A percentile compares a stretch with the other conserved stretches of the same genome.
These are phyloP conservation scores for Fragum sueziense DNA, from an alignment of 2,888 invertebrate species.

Conservation along the genomic window DNA sequence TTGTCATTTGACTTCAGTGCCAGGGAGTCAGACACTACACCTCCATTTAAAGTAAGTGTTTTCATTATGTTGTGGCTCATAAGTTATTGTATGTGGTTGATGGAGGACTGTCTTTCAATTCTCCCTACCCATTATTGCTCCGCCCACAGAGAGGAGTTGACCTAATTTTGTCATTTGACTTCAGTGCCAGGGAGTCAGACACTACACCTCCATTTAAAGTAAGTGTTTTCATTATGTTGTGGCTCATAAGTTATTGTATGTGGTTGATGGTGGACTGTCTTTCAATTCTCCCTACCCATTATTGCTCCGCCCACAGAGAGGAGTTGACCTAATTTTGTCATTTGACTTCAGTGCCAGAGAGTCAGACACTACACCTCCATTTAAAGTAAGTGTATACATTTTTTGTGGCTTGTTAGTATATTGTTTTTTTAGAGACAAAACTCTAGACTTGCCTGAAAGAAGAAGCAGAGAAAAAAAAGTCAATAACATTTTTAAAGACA, in stretches of 20 bases:
- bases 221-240: too few relatives aligned
- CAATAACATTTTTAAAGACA: too few relatives aligned
- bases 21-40: conserved; percentile 79
- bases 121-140: conserved; percentile 82
- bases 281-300: conserved; percentile 83
- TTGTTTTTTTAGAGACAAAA: too few relatives aligned
- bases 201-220: conserved; percentile 82
- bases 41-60: conserved; percentile 82
- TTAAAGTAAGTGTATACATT: conserved; percentile 82
- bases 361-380: conserved; percentile 81
- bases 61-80: too few relatives aligned
- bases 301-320: conserved; percentile 82
- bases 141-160: conserved; percentile 83
- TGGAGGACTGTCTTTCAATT: conserved; percentile 83
- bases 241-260: too few relatives aligned
- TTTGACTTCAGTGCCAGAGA: conserved; percentile 83
- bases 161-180: conserved; percentile 83
- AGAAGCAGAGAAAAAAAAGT: too few relatives aligned
- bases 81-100: conserved; percentile 83
- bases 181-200: conserved; percentile 81
- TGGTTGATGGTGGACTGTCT: conserved; percentile 83
- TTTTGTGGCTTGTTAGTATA: too few relatives aligned
- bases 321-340: conserved; percentile 82
- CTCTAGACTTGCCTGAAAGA: too few relatives aligned
- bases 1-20: conserved; percentile 83